Conservation (phyloP, 2,113 vertebrate genomes). For the Amphiprion ocellaris region DNA sequence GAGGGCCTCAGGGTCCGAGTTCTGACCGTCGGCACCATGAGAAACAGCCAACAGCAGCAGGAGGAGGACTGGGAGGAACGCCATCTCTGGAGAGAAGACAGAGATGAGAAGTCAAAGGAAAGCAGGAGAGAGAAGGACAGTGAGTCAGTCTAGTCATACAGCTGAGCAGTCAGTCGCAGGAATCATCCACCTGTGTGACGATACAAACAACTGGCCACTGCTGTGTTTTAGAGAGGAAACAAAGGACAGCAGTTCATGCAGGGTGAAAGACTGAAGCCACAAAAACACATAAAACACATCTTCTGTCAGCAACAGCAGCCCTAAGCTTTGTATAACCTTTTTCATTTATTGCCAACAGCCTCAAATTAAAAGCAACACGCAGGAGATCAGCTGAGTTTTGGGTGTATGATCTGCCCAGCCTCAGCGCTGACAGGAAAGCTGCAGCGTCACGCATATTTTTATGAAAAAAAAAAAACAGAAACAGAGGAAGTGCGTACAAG, state of each 20-base stretch:
- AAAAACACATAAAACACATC: slow-evolving; percentile 25
- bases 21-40: slow-evolving; percentile 75
- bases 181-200: slow-evolving; percentile 50
- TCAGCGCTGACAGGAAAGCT: slow-evolving; percentile 30
- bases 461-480: slow-evolving; percentile 38
- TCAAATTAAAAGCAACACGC: slow-evolving; percentile 29
- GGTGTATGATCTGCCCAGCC: slow-evolving; percentile 36
- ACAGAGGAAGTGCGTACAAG: slow-evolving; percentile 32
- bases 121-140: slow-evolving; percentile 5
- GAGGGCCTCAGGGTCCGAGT: slow-evolving; percentile 80
- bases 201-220: slow-evolving; percentile 56
- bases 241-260: slow-evolving; percentile 60
- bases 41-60: slow-evolving; percentile 87
- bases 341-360: slow-evolving; percentile 18
- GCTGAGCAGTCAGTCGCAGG: slow-evolving; percentile 40
- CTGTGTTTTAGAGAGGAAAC: slow-evolving; percentile 62
- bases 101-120: slow-evolving; percentile 3
- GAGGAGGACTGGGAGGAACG: slow-evolving; percentile 71
- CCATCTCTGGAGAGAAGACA: slow-evolving; percentile 74
- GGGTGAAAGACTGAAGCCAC: slow-evolving; percentile 52
- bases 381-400: slow-evolving; percentile 16
- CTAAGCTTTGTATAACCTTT: slow-evolving; percentile 17
- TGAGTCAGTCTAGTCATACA: slow-evolving; percentile 50
- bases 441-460: slow-evolving; percentile 60
- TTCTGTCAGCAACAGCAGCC: slow-evolving; percentile 20